Percentiles rank a stretch among this genome's conserved stretches.
Conservation (phyloP, 2,113 vertebrate genomes). For the Agapornis roseicollis region DNA sequence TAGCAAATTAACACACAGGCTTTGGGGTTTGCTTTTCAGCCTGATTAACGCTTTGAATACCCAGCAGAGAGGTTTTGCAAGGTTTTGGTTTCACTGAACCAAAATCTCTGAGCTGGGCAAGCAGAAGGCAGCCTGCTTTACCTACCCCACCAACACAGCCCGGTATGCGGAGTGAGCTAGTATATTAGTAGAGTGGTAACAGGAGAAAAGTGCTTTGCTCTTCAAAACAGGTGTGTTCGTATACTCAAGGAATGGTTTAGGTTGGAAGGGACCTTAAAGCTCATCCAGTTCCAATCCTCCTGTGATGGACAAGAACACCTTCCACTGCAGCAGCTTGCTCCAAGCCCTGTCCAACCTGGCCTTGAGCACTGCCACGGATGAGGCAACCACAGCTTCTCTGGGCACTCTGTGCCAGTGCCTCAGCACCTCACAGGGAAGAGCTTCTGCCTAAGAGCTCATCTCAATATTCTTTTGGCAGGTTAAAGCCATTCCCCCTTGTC, state of each 20-base stretch:
- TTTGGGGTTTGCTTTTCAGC: conserved; percentile 34
- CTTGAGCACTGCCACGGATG: neutral
- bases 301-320: neutral
- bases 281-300: neutral
- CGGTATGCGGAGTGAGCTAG: neutral
- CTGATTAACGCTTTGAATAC: conserved; percentile 20
- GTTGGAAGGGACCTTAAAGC: neutral
- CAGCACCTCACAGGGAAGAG: neutral
- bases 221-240: neutral
- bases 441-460: neutral
- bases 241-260: neutral
- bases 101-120: neutral
- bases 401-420: neutral
- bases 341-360: neutral
- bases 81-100: neutral
- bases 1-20: conserved; percentile 46
- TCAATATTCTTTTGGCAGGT: neutral
- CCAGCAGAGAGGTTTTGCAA: neutral
- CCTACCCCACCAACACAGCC: neutral
- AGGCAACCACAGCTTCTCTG: neutral
- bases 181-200: neutral
- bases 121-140: neutral
- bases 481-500: neutral
- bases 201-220: neutral
- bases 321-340: neutral